Evolutionary conservation across 1,140 invertebrate species (phyloP), one percentile per base, ranked within the genome.

Genomic region (Cherax quadricarinatus): DNA sequence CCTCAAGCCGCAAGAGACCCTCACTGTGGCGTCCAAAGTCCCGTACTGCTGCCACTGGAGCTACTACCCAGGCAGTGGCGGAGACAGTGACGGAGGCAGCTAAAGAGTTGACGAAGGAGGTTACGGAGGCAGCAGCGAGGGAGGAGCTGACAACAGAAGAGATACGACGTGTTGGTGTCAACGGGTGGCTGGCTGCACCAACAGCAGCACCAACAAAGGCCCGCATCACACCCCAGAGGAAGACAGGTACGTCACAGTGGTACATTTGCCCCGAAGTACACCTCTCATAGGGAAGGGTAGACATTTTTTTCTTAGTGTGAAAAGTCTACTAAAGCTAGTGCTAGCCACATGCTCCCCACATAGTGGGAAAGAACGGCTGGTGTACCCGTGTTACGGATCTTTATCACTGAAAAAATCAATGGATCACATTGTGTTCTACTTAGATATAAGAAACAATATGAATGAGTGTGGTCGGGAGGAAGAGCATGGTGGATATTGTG

Each of bases 141-240:
- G 78, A 80, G 24, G 49, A 41, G 78, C 0, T 21, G 48, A 48
- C 21, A 48, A 73, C 49, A 14, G 86, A 79, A 18, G 86, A 88
- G 53, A 51, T 80, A 5, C 75, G 86, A 49, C 48, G 75, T 4
- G 86, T 81, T 21, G 86, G 86, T 16, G 86, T 88, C 18, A 88
- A 88, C 41, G 86, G 86, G 53, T 88, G 86, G 86, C 78, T 88
- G 6, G 86, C 75, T 3, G 86, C 86, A 4, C 86, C 86, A 48
- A 88, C 86, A 1, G 41, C 75, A 48, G 75, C 73, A 6, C 86
- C 86, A 2, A 2, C 30, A n/a, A 66, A n/a, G 57, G 21, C 16
- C 57, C 75, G 79, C 14, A 81, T 78, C 9, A 1, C 21, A 60
- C 21, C 78, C 21, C 41, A 49, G 4, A 49, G 12, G 7, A 86